phyloP scores from a whole-genome alignment of 37 sponge, comb jelly and placozoan species.

The Crambe crambe region DNA sequence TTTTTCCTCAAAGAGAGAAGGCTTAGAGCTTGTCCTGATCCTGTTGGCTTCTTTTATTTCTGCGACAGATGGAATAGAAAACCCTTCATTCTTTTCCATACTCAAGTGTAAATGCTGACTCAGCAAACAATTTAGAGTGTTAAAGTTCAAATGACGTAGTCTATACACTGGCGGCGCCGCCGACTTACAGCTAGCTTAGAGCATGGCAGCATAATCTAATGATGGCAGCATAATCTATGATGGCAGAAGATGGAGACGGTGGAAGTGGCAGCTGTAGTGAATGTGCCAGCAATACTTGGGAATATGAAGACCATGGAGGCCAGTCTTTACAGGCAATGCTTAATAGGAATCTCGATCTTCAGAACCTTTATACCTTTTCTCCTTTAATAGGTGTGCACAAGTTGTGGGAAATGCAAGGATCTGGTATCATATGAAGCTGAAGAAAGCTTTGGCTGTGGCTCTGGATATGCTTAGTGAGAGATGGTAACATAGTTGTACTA shows the following conservation, averaged over 20 bases:
- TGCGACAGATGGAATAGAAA: constrained; percentile 24
- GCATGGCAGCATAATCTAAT: background rate
- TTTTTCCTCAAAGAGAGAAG: background rate
- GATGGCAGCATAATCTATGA: background rate
- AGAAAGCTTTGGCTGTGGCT: background rate
- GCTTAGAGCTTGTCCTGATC: background rate
- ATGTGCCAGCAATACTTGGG: background rate
- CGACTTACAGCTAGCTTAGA: too few species aligned
- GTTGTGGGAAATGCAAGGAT: background rate
- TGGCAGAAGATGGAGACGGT: background rate
- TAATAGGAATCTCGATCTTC: background rate
- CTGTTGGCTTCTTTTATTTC: constrained; percentile 30
- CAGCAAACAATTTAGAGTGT: background rate
- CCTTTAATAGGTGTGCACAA: background rate
- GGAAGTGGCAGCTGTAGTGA: background rate
- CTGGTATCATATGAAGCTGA: background rate
- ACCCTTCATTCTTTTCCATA: background rate
- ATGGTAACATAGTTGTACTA: background rate
- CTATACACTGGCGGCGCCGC: background rate
- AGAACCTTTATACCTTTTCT: background rate
- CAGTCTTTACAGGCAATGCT: background rate
- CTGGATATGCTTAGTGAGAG: background rate
- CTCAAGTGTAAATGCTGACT: background rate
- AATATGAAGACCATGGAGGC: background rate
- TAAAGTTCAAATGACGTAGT: background rate